phyloP scores from a whole-genome alignment of 1,140 invertebrate species.

The Monomorium pharaonis region DNA sequence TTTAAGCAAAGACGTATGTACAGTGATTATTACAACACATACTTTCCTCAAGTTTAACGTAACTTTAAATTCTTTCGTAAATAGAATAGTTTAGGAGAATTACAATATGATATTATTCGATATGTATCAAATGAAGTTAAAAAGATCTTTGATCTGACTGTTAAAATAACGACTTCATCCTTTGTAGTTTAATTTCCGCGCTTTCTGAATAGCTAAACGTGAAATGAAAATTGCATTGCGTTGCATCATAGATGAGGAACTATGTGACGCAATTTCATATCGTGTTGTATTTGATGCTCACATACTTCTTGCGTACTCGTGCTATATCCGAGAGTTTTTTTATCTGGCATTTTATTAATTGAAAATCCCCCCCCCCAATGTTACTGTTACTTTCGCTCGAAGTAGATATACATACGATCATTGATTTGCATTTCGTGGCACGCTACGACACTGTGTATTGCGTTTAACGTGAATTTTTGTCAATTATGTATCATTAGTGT shows the following conservation, averaged over 20 bases:
- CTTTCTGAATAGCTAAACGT: neutral
- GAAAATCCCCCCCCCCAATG: no score
- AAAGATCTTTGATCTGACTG: neutral
- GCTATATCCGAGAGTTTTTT: neutral
- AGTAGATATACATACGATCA: neutral
- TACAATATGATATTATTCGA: neutral
- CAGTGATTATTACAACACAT: neutral
- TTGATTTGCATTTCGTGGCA: neutral
- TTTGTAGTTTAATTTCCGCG: neutral
- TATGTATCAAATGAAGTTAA: neutral
- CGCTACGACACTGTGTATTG: neutral
- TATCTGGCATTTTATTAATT: conserved; percentile 1
- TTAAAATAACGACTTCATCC: neutral
- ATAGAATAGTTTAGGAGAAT: neutral
- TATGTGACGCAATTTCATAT: conserved; percentile 1
- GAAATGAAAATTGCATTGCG: conserved; percentile 19
- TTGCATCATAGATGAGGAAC: neutral
- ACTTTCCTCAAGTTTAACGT: neutral
- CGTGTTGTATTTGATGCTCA: neutral
- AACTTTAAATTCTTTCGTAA: neutral
- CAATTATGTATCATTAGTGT: conserved; percentile 21
- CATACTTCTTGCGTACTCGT: neutral
- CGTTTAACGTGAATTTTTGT: conserved; percentile 7
- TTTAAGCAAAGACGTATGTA: neutral
- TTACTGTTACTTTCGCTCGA: conserved; percentile 2